These are phyloP conservation scores for Drosophila paulistorum DNA, from an alignment of 1,140 invertebrate genomes.

Conservation along the genomic window DNA sequence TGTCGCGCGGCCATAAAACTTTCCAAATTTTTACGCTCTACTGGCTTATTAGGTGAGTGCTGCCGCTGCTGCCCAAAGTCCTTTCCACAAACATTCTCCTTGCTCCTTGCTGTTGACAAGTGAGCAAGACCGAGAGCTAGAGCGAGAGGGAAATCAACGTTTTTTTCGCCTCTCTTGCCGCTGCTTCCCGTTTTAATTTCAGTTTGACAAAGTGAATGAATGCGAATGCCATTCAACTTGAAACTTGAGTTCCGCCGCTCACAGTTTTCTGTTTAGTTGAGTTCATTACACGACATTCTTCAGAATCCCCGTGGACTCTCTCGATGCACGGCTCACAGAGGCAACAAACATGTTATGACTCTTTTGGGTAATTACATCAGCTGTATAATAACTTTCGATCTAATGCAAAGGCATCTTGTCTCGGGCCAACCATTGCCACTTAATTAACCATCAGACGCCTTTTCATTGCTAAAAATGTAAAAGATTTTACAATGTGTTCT, in stretches of 20 bases:
- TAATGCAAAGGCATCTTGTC: too few relatives aligned
- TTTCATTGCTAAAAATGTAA: too few relatives aligned
- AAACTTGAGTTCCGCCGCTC: conserved; percentile 24
- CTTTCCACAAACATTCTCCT: conserved; percentile 1
- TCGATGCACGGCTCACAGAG: too few relatives aligned
- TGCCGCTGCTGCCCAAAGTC: conserved; percentile 28
- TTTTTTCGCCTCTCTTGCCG: conserved; percentile 16
- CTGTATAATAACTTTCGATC: too few relatives aligned
- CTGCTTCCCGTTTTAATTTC: conserved; percentile 52
- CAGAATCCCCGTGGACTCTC: too few relatives aligned
- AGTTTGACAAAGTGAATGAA: conserved; percentile 54
- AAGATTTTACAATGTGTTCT: too few relatives aligned
- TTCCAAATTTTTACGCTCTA: conserved; percentile 53
- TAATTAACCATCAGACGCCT: too few relatives aligned
- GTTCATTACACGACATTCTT: conserved; percentile 12
- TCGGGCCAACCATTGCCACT: too few relatives aligned
- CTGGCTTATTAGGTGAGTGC: conserved; percentile 65
- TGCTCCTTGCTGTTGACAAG: conserved; percentile 10
- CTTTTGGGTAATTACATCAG: too few relatives aligned
- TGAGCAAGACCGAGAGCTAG: background rate
- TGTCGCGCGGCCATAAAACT: conserved; percentile 63
- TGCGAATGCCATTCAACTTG: conserved; percentile 29
- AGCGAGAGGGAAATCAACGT: conserved; percentile 2
- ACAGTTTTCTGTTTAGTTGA: conserved; percentile 6
- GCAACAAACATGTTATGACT: too few relatives aligned